Evolutionary conservation across 2,888 invertebrate species (phyloP), one percentile per base, ranked within the genome.

Genomic region (Rhopalosiphum nymphaeae): DNA sequence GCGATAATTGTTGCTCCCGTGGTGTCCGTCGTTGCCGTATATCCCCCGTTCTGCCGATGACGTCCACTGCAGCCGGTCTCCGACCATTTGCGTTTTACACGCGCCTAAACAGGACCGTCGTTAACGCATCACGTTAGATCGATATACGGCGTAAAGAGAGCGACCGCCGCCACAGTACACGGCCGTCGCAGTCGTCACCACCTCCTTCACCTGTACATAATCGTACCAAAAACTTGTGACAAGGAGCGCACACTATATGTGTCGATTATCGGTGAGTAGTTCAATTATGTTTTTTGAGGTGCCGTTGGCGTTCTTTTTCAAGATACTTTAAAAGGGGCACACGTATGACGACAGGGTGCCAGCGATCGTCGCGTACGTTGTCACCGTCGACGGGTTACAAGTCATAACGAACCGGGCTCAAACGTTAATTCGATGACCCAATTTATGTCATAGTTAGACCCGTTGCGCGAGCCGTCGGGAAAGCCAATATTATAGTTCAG

Each of bases 1-100:
- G 86, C 49, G 94, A 94, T 91, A 94, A 94, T 94, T 91, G 94
- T 94, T 91, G 94, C 91, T 91, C 86, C 90, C 86, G 94, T 94
- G 94, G 86, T 94, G 91, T 89, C 87, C 67, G 36, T 49, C 93
- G 67, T 53, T 87, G 4, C 29, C 13, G 94, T 42, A 49, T 91
- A 42, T 90, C 11, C 61, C 53, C 46, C 46, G 49, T 89, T 53
- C 46, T 85, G 93, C 90, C 86, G 91, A 94, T 91, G 94, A 94
- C 94, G 94, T 91, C 91, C 91, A 86, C 42, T 53, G 85, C 44
- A 49, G 91, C 46, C 90, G 89, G 93, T 90, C 90, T 11, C 42
- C 94, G 94, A 90, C 86, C 94, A 86, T 91, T 91, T n/a, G 91
- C 94, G 94, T 94, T 94, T 67, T 61, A 13, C 29, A 67, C 86